Conservation (phyloP, 2,888 invertebrate genomes). For the Orthosia gracilis region DNA sequence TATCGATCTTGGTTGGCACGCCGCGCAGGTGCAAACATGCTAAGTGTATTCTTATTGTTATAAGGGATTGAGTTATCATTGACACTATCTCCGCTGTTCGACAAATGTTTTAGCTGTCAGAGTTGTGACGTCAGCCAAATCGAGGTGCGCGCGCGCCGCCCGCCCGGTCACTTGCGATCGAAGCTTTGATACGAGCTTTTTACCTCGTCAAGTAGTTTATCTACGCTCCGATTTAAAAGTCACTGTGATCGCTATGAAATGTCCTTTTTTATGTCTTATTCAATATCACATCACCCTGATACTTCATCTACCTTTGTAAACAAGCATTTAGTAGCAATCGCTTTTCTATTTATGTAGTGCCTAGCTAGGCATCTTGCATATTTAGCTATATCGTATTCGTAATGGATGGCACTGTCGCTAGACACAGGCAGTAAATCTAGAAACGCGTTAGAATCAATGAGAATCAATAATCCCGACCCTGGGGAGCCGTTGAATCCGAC, state of each 20-base stretch:
- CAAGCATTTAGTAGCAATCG: constrained; percentile 2
- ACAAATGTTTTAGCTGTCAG: constrained; percentile 91
- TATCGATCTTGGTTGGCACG: constrained; percentile 82
- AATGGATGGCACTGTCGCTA: constrained; percentile 73
- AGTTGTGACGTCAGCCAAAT: constrained; percentile 90
- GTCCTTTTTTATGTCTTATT: constrained; percentile 39
- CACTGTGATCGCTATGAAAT: constrained; percentile 45
- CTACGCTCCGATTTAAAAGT: constrained; percentile 59
- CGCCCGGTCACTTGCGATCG: constrained; percentile 77
- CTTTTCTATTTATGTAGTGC: constrained; percentile 27
- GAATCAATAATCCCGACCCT: constrained; percentile 85
- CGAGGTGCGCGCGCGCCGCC: constrained; percentile 78
- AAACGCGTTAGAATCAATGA: constrained; percentile 88
- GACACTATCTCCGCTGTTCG: constrained; percentile 90
- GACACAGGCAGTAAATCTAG: constrained; percentile 83
- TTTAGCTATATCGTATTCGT: constrained; percentile 49
- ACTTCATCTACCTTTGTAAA: background rate
- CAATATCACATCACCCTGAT: background rate
- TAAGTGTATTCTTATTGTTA: constrained; percentile 91
- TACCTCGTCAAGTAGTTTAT: constrained; percentile 67
- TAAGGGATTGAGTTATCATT: constrained; percentile 90
- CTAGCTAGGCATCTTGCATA: constrained; percentile 16
- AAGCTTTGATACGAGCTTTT: constrained; percentile 78
- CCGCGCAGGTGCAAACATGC: constrained; percentile 90
- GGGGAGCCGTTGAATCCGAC: constrained; percentile 81